Evolutionary conservation across 2,888 invertebrate genomes (phyloP), one percentile per base, ranked within the genome.

Genomic region (Acheta domesticus): DNA sequence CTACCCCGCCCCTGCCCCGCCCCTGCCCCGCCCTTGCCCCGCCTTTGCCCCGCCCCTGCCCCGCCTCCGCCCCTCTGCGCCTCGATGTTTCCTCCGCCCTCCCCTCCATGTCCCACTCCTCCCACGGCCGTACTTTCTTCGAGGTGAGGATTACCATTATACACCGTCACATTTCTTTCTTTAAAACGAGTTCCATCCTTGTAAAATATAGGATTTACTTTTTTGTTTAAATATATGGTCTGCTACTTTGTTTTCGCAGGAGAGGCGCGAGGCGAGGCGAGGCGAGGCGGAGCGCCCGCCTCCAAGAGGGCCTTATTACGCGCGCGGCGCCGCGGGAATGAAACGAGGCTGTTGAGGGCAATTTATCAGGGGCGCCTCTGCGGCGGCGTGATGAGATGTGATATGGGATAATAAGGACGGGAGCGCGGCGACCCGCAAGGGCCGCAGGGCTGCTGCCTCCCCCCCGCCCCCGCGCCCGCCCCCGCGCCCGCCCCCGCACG

Each of bases 121-220:
- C 62, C 16, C 62, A 62, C 62, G 14, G 14, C 16, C 16, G 62
- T 62, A 14, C 62, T 36, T 62, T 62, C 62, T 62, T n/a, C 62
- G 62, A 62, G 62, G 62, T 62, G 62, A 62, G 62, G 62, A 62
- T 62, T 62, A 62, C 62, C 62, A 62, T 62, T 62, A 62, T 62
- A 62, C 62, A n/a, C 62, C 62, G 62, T 62, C 62, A 62, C 62
- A 62, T 62, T 62, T 62, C 62, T 62, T 62, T 62, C 62, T 62
- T 62, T 62, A 19, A 62, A 62, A 62, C 62, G 62, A 62, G 62
- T 62, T 62, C 62, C 62, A 19, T 62, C 62, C 62, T n/a, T 62
- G 62, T 62, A 62, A 62, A 62, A 62, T 62, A 62, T 62, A 62
- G 62, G 62, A 62, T 62, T 62, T 62, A 19, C 62, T 62, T 62